Base-by-base conservation (phyloP, 2,113 vertebrate species). In the Hystrix brachyura region DNA sequence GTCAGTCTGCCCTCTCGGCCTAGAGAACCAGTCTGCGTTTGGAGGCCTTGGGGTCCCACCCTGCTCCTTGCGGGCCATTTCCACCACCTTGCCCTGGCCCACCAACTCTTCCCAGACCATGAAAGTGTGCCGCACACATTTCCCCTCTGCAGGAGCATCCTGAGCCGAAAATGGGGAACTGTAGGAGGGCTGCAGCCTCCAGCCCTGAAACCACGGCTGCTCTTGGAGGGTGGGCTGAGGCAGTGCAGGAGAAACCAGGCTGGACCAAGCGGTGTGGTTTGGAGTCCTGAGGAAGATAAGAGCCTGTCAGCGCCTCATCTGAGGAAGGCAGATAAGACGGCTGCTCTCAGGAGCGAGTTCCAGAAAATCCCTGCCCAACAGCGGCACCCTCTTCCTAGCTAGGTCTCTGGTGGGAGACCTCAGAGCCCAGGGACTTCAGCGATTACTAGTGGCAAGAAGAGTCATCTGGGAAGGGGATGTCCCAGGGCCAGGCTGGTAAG, bases 331-430 rank as follows among this genome's bases (percentile, higher is more conserved):
- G 84, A 76, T 46, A 23, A 27, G 23, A 34, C 67, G 48, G 25
- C 11, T 11, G 21, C 17, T 55, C 84, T 89, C 3, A 0, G n/a
- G 3, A 62, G 69, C 2, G 14, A 69, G 25, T 18, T 43, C 5
- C 25, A 34, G 62, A 71, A 71, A 86, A 82, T 9, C 51, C 51
- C 57, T 59, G 21, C n/a, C 32, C 0, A 0, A 25, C 3, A 43
- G 23, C 25, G 1, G 7, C 1, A 0, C 23, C 29, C 1, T 10
- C 29, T 53, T 19, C 57, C 23, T 12, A 62, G 27, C 25, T 46
- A 11, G 12, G 71, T 4, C 13, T n/a, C 65, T 0, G 15, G 34
- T 14, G 21, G 17, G n/a, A 59, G 59, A 15, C 7, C 7, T 13
- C 46, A 4, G 19, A 67, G 81, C 53, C 9, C 2, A 78, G 76